Evolutionary conservation across 2,888 invertebrate species (phyloP), one percentile per base, ranked within the genome.

Genomic region (Trilocha varians): DNA sequence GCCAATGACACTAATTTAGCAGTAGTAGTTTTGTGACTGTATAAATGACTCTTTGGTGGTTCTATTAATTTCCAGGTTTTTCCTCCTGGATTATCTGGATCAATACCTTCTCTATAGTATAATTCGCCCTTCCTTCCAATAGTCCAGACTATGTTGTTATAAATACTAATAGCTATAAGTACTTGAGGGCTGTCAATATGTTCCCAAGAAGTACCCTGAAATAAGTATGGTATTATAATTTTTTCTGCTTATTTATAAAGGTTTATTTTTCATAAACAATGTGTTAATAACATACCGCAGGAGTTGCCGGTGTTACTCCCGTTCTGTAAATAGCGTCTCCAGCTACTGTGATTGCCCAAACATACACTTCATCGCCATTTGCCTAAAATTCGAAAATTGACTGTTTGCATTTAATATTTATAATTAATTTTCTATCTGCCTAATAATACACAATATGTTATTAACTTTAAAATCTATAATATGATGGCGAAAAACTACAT

Each of bases 311-410:
- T 1, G 93, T 90, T 1, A 96, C 95, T 32, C 94, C 95, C 46
- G 90, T 88, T 40, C 97, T 86, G 55, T 92, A 91, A 47, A 97
- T 89, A 8, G 94, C 95, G 74, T 96, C 96, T 4, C 97, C 97
- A 56, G 93, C 93, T 9, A 91, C 83, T 34, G 96, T 94, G 16
- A 97, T 88, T 0, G 95, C 97, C 95, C 97, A 96, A 15, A 95
- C 91, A 13, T 88, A 84, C 13, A 92, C 84, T 42, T 72, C 71
- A 17, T 72, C 67, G 14, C 59, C 65, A 47, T 67, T 53, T n/a
- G 65, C 69, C 84, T 84, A 50, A 36, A 54, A 57, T 33, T 38
- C 40, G 40, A 48, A 16, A 13, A 11, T 3, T 5, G 6, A 25
- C 18, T 8, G 18, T 18, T 18, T 1, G 8, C 11, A 25, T 6